Evolutionary conservation across 2,113 vertebrate species (phyloP), one percentile per base, ranked within the genome.

Genomic region (Corythornis cristatus): DNA sequence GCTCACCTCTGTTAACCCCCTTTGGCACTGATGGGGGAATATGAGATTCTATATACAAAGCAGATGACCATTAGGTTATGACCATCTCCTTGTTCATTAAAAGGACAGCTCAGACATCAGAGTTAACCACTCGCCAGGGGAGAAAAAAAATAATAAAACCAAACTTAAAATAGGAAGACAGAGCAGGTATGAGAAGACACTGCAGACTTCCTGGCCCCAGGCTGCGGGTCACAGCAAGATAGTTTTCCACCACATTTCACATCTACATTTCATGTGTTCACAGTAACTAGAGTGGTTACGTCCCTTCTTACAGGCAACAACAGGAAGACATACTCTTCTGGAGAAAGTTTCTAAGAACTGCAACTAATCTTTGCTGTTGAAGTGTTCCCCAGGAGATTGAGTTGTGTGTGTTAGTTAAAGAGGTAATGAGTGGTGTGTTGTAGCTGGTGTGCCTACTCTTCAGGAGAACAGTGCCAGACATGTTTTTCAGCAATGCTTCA

Each of bases 91-190:
- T 9, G 37, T 33, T 61, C 37, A 58, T 46, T 77, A 58, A 79
- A 91, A 29, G 37, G 64, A 86, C 37, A 87, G n/a, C 37, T 73
- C 3, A 2, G 50, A 40, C 50, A 48, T 23, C 42, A 73, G 65
- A 83, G 31, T 54, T 54, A 87, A 26, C 33, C 43, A 51, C 33
- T 26, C 43, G 42, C 22, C 14, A 73, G 18, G 15, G 26, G 12
- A 93, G 40, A 71, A 91, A 74, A 74, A 12, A 80, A 80, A 80
- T 77, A 84, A 82, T 43, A 43, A 76, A 83, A 83, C 20, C n/a
- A 86, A 83, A 66, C 29, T 57, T 37, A 64, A 85, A 85, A 74
- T 19, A 83, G 50, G 54, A 87, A 73, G 50, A 62, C 37, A 42
- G 37, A 73, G 15, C 31, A 77, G 23, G 40, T 83, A 42, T 33